Evolutionary conservation across 2,888 invertebrate species (phyloP), one percentile per base, ranked within the genome.

Genomic region (Caenorhabditis wallacei): DNA sequence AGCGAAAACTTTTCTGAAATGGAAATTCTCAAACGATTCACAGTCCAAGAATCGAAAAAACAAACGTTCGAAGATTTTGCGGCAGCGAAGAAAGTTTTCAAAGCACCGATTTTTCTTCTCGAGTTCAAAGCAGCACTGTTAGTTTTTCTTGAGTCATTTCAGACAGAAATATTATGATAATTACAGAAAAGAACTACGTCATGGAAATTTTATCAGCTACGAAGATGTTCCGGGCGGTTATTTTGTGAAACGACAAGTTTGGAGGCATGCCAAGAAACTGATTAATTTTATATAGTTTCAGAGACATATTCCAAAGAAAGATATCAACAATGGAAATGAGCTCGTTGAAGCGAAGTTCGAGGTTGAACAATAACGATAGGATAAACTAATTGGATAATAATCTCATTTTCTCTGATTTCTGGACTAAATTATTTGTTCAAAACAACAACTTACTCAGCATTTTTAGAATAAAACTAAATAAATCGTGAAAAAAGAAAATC

Each of bases 171-270:
- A 18, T 20, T 37, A 37, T 37, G 10, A 37, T 11, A 30, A 8
- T 53, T 53, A 24, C 16, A 53, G 53, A 7, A 56, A 56, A 30
- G 56, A 56, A 30, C 56, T 56, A 30, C 56, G 56, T n/a, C 56
- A 56, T 56, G 56, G n/a, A 30, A 56, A 13, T 7, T 56, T 56
- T n/a, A 30, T 56, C 5, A 30, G 11, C 24, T 11, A 16, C 13
- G 30, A 30, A n/a, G 56, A 26, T 30, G 16, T 30, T n/a, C 11
- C 56, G 3, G 56, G 16, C 2, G 56, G 56, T 1, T 30, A 30
- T 30, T 56, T 56, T 8, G 8, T 26, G n/a, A 56, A 56, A 30
- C 13, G 56, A 30, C 56, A 56, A 30, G 56, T 56, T 43, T 8
- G 8, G 4, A 43, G 13, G 11, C 11, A 43, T 4, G 10, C 4